phyloP scores from a whole-genome alignment of 2,797 vertebrate genomes.

The Poeciliopsis gracilis region DNA sequence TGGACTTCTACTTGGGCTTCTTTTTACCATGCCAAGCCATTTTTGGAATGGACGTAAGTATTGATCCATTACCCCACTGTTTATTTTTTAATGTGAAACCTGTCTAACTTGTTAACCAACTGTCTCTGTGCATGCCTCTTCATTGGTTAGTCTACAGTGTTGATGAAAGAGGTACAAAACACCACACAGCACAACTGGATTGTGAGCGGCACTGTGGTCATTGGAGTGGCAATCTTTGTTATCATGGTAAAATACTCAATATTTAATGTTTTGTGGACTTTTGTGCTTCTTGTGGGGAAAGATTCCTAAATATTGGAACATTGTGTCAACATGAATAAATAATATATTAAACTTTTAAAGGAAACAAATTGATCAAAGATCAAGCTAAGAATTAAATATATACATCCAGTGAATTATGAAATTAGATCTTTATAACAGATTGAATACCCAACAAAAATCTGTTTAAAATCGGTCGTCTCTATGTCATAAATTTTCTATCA shows the following conservation, averaged over 20 bases:
- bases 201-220: slow-evolving; percentile 62
- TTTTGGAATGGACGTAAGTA: slow-evolving; percentile 76
- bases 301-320: background rate
- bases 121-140: slow-evolving; percentile 16
- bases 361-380: background rate
- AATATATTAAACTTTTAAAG: background rate
- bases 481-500: background rate
- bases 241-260: slow-evolving; percentile 66
- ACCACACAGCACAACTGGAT: slow-evolving; percentile 71
- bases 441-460: background rate
- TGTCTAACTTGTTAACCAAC: background rate
- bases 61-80: background rate
- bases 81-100: slow-evolving; percentile 1
- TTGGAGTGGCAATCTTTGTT: slow-evolving; percentile 69
- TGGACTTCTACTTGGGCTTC: slow-evolving; percentile 78
- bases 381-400: background rate
- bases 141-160: slow-evolving; percentile 56
- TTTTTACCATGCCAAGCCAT: slow-evolving; percentile 70
- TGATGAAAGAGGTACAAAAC: slow-evolving; percentile 73
- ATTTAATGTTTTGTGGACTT: background rate
- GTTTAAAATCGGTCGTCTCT: background rate
- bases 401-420: background rate
- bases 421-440: background rate
- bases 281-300: background rate
- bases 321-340: background rate